These are phyloP conservation scores for Pseudorhombus dupliciocellatus DNA, from an alignment of 2,113 vertebrate genomes.

Conservation along the genomic window DNA sequence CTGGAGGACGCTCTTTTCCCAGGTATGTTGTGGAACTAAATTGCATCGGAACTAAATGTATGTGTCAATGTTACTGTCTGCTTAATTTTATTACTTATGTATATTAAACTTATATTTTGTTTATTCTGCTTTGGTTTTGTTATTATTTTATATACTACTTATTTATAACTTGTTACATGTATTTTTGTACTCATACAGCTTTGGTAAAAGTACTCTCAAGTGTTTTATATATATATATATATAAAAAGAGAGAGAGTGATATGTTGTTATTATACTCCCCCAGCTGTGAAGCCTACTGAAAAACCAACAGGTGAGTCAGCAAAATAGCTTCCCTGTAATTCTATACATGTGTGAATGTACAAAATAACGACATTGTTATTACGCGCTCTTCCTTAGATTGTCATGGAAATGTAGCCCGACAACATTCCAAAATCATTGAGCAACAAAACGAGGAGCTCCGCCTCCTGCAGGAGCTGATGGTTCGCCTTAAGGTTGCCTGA, in stretches of 20 bases:
- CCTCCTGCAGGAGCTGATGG: slow-evolving; percentile 9
- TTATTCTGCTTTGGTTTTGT: no score
- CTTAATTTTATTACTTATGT: no score
- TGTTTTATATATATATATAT: no score
- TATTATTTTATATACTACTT: no score
- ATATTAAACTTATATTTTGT: no score
- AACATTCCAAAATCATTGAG: neutral
- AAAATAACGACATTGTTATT: neutral
- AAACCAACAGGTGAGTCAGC: slow-evolving; percentile 15
- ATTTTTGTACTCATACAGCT: no score
- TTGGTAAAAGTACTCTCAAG: no score
- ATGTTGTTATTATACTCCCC: neutral
- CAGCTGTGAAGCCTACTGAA: neutral
- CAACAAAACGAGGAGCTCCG: slow-evolving; percentile 4
- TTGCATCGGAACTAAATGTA: no score
- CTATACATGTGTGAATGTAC: no score
- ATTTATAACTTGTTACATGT: no score
- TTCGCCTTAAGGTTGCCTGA: neutral
- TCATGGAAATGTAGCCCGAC: neutral
- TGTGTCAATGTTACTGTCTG: no score
- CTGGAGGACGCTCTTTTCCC: slow-evolving; percentile 31
- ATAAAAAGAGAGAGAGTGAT: no score
- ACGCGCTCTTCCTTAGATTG: slow-evolving; percentile 3
- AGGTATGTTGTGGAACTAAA: slow-evolving; percentile 7
- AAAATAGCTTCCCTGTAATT: neutral